These are phyloP conservation scores for Platyura marginata DNA, from an alignment of 1,140 invertebrate species.

Conservation along the genomic window DNA sequence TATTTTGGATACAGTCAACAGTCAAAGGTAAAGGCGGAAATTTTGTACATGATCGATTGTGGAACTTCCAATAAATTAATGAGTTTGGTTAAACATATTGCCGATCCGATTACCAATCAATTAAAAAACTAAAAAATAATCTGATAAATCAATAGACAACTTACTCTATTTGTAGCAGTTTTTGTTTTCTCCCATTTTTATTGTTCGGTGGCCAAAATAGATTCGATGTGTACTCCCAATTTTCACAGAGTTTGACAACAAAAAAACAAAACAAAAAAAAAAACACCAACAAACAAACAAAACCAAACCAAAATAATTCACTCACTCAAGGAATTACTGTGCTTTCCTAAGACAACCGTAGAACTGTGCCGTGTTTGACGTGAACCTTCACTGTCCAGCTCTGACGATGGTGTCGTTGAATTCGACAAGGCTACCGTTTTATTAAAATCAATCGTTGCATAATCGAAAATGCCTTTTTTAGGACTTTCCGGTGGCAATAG, in stretches of 20 bases:
- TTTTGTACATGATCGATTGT: too few species aligned
- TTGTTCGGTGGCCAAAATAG: too few species aligned
- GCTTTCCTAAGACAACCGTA: conserved; percentile 1
- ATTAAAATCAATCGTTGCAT: conserved; percentile 81
- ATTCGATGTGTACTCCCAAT: not conserved
- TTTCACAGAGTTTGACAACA: too few species aligned
- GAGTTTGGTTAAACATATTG: too few species aligned
- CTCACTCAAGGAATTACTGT: conserved; percentile 4
- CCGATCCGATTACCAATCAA: too few species aligned
- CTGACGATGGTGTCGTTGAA: conserved; percentile 24
- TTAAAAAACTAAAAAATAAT: too few species aligned
- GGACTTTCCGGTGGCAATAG: conserved; percentile 31
- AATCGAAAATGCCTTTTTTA: conserved; percentile 34
- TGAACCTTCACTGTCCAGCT: conserved; percentile 16
- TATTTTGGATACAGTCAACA: too few species aligned
- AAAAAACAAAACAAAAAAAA: not conserved
- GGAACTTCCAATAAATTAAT: too few species aligned
- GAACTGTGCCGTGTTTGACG: conserved; percentile 28
- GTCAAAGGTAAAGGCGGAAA: too few species aligned
- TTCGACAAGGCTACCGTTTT: conserved; percentile 60
- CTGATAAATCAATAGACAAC: too few species aligned
- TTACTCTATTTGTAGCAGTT: too few species aligned
- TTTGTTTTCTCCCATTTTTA: too few species aligned
- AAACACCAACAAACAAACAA: not conserved
- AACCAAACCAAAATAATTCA: not conserved